phyloP scores from a whole-genome alignment of 2,797 vertebrate genomes.

The Peromyscus melanophrys region DNA sequence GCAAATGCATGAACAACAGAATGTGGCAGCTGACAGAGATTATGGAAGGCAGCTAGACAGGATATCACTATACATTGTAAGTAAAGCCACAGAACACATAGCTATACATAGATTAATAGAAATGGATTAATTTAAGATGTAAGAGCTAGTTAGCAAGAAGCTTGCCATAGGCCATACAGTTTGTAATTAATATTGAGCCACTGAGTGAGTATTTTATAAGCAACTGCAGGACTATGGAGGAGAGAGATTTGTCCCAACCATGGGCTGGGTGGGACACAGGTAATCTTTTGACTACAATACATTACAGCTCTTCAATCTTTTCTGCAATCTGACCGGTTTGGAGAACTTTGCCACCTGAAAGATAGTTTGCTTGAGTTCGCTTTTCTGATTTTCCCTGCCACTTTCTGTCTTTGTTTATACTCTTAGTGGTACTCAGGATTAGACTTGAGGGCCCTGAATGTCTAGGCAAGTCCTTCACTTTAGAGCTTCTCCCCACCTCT shows the following conservation, averaged over 20 bases:
- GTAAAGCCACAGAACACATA: no score
- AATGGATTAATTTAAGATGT: no score
- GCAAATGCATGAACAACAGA: not conserved
- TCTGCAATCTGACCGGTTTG: not conserved
- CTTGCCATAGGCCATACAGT: no score
- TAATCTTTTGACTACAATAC: no score
- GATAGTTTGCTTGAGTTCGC: not conserved
- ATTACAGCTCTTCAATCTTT: not conserved
- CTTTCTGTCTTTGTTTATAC: not conserved
- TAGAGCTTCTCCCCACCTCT: not conserved
- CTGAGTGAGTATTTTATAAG: no score
- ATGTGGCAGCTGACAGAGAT: not conserved
- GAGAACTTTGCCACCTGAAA: not conserved
- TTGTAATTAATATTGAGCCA: no score
- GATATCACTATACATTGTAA: not conserved
- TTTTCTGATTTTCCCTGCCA: not conserved
- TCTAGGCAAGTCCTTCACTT: not conserved
- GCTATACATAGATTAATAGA: no score
- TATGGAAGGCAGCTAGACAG: not conserved
- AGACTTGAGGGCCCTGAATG: not conserved
- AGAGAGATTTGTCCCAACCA: no score
- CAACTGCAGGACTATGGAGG: no score
- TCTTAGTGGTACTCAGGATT: not conserved
- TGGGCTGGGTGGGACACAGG: no score
- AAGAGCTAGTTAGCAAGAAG: no score